Percentiles rank a stretch among this genome's conserved stretches.
Conservation (phyloP, 1,140 invertebrate genomes). For the Carcinoscorpius rotundicauda region DNA sequence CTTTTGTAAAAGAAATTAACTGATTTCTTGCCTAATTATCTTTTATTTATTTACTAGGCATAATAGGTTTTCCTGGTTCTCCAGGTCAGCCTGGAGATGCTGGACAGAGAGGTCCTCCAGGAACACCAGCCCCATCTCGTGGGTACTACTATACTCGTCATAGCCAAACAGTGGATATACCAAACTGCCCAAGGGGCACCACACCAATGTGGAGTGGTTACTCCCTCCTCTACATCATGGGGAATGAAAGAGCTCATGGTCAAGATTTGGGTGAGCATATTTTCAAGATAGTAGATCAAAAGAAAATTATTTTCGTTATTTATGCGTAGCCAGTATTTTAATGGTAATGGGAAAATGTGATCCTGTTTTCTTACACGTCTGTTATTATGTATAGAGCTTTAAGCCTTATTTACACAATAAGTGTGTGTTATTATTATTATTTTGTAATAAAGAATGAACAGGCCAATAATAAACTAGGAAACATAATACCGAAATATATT, state of each 20-base stretch:
- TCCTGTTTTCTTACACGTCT: background rate
- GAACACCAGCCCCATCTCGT: constrained; percentile 14
- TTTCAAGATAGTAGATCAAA: constrained; percentile 52
- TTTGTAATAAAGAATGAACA: background rate
- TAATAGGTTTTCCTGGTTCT: constrained; percentile 20
- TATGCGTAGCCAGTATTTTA: background rate
- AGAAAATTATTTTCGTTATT: constrained; percentile 59
- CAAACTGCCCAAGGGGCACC: constrained; percentile 70
- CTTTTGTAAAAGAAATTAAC: background rate
- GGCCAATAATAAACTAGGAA: background rate
- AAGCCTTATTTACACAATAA: background rate
- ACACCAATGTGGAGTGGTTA: constrained; percentile 86
- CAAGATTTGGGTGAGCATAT: constrained; percentile 73
- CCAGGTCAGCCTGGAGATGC: constrained; percentile 35
- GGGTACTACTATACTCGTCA: constrained; percentile 40
- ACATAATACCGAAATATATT: too few relatives aligned
- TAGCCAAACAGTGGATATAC: constrained; percentile 73
- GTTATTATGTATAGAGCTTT: background rate
- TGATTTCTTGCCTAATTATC: background rate
- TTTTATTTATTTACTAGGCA: constrained; percentile 9
- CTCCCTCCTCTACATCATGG: constrained; percentile 85
- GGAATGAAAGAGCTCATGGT: constrained; percentile 73
- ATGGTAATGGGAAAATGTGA: background rate
- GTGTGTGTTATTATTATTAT: background rate
- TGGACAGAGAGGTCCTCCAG: constrained; percentile 39